These are phyloP conservation scores for Ichneumoninae sp. DNA, from an alignment of 2,888 invertebrate genomes.

Conservation along the genomic window DNA sequence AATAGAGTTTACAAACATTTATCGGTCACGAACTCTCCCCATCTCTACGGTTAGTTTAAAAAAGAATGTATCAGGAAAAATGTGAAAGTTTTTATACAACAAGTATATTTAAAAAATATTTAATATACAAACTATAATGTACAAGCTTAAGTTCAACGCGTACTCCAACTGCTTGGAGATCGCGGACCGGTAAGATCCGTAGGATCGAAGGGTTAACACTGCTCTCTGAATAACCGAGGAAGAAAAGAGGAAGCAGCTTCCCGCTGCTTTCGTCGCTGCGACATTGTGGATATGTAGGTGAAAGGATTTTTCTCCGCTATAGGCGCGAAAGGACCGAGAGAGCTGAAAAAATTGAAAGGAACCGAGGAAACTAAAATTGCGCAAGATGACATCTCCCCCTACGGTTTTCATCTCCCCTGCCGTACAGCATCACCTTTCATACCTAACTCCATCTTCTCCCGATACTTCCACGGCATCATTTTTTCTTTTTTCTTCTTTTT, in stretches of 20 bases:
- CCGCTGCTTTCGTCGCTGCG: conserved; percentile 41
- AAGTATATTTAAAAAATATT: no score
- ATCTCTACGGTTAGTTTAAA: no score
- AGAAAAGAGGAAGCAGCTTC: conserved; percentile 24
- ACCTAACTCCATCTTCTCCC: conserved; percentile 62
- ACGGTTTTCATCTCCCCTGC: conserved; percentile 66
- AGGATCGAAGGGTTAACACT: conserved; percentile 5
- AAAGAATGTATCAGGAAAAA: not conserved
- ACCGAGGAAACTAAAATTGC: conserved; percentile 78
- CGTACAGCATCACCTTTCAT: conserved; percentile 61
- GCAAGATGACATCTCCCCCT: conserved; percentile 83
- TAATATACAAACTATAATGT: no score
- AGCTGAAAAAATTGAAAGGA: conserved; percentile 45
- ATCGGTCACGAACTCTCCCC: no score
- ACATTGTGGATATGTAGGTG: conserved; percentile 40
- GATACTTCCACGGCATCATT: conserved; percentile 49
- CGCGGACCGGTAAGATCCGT: not conserved
- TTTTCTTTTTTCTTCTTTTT: conserved; percentile 6
- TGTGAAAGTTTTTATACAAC: not conserved
- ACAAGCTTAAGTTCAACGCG: no score
- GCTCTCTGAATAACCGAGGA: not conserved
- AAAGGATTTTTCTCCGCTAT: conserved; percentile 56
- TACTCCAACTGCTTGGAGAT: not conserved
- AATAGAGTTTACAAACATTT: no score
- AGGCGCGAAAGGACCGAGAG: conserved; percentile 18